Conservation (phyloP, 2,888 invertebrate species). For the Rhimphoctona megacephalus region DNA sequence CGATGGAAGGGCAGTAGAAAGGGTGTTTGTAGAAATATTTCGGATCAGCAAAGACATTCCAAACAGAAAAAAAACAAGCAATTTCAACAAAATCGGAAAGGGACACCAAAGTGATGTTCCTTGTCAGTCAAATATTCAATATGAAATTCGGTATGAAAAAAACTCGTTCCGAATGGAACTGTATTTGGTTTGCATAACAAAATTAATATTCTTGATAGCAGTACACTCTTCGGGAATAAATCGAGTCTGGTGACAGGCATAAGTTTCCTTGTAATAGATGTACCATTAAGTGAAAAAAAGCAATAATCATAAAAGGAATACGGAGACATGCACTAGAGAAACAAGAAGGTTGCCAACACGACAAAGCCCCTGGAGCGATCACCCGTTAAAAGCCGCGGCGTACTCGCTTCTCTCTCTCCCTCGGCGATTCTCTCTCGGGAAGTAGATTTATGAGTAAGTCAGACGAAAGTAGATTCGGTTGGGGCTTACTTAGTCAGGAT, state of each 20-base stretch:
- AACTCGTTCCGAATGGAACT: no score
- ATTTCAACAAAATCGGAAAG: no score
- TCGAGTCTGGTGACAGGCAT: not conserved
- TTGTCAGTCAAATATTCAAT: no score
- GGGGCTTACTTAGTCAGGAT: slow-evolving; percentile 64
- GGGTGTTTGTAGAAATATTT: no score
- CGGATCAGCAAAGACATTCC: no score
- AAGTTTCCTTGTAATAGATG: slow-evolving; percentile 39
- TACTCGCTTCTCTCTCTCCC: slow-evolving; percentile 39
- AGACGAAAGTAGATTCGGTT: slow-evolving; percentile 52
- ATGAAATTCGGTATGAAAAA: no score
- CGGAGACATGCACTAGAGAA: slow-evolving; percentile 53
- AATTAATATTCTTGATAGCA: not conserved
- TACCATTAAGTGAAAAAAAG: slow-evolving; percentile 20
- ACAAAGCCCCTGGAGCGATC: slow-evolving; percentile 61
- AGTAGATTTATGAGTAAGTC: slow-evolving; percentile 66
- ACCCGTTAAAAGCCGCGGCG: slow-evolving; percentile 64
- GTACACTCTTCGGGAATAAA: not conserved
- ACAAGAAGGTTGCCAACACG: slow-evolving; percentile 63
- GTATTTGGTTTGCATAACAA: not conserved
- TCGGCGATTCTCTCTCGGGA: not conserved
- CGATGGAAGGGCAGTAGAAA: no score
- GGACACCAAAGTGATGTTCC: no score
- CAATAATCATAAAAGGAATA: slow-evolving; percentile 43
- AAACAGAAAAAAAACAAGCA: no score